Base-by-base conservation (phyloP, 2,797 vertebrate species). In the Geotrypetes seraphini region DNA sequence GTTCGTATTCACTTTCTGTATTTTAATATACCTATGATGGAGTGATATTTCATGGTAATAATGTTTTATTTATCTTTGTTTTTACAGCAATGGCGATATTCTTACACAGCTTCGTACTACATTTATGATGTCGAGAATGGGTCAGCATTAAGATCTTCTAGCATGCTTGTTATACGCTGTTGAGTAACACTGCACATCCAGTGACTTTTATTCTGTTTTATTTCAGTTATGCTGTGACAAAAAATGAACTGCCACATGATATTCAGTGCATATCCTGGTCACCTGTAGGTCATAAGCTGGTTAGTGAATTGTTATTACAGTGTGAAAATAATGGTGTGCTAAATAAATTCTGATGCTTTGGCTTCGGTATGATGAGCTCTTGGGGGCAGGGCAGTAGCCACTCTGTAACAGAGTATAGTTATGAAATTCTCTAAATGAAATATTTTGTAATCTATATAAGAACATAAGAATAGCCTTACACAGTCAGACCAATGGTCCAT, bases 71-170 rank as follows among this genome's bases (percentile, higher is more conserved):
- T 36, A 13, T 31, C n/a, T 39, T 50, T 32, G 62, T 49, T 60
- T 60, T 60, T 43, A 57, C 79, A 99, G 96, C 69, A 86, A 66
- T 99, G 94, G 92, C 85, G 96, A 72, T 85, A 94, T 49, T 98
- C 95, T 13, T 99, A 73, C 49, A 86, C 77, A 5, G 94, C 96
- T 12, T 92, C 92, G 2, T 97, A 95, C 54, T 80, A 86, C 48
- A 84, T 99, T 65, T 99, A 83, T 41, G 65, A 92, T 66, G 69
- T 82, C 51, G 66, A 60, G 6, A 66, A 51, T 36, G 70, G 79
- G 95, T 99, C 78, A 94, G 88, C 55, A 11, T 13, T 39, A 16
- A 9, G 24, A 18, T 34, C 33, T 67, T 12, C 36, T 33, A 36
- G 31, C 16, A 8, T 9, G 12, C 12, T 36, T 53, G 29, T 44